Evolutionary conservation across 2,113 vertebrate species (phyloP).

Genomic region (Enhydra lutris): DNA sequence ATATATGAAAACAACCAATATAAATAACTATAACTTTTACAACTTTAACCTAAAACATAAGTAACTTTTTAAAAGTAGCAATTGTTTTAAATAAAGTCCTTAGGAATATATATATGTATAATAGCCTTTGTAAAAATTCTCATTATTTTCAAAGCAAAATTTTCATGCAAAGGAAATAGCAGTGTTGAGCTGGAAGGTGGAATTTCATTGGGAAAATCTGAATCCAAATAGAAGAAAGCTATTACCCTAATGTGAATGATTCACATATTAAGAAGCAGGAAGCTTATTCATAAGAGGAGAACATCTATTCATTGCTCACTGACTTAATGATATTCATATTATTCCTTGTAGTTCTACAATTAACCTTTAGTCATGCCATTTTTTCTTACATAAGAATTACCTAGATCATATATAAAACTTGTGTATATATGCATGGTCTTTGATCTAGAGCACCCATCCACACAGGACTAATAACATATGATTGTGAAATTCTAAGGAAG

Average conservation of each 20-base stretch:
- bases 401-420: constrained; percentile 46
- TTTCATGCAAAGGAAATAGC: constrained; percentile 25
- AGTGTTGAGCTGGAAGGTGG: not conserved
- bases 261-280: constrained; percentile 59
- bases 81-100: not conserved
- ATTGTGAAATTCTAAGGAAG: constrained; percentile 52
- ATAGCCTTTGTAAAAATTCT: not conserved
- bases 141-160: constrained; percentile 28
- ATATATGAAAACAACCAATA: not conserved
- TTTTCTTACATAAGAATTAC: constrained; percentile 65
- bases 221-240: constrained; percentile 26
- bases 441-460: constrained; percentile 43
- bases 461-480: not conserved
- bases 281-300: constrained; percentile 37
- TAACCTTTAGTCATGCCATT: constrained; percentile 66
- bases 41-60: not conserved
- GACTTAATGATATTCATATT: constrained; percentile 32
- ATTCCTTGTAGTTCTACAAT: constrained; percentile 52
- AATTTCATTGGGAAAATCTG: not conserved
- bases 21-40: not conserved
- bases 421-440: not conserved
- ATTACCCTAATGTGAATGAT: constrained; percentile 23
- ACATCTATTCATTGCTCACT: not conserved
- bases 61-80: not conserved
- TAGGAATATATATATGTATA: not conserved